Evolutionary conservation across 2,113 vertebrate species (phyloP).

Genomic region (Bolborhynchus lineola): DNA sequence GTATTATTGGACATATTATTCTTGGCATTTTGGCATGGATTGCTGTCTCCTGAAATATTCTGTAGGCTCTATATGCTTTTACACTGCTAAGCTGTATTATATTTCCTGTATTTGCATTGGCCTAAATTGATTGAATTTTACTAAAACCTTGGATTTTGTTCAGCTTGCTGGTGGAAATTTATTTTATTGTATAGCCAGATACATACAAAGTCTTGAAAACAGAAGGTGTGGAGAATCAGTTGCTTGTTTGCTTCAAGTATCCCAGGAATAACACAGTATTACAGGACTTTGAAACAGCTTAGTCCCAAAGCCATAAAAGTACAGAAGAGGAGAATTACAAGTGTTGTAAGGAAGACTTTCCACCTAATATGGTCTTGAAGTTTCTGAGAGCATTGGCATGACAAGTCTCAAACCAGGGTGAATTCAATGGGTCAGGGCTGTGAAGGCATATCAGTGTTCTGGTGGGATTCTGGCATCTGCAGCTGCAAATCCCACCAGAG

Average conservation of each 20-base stretch:
- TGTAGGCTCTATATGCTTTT: constrained; percentile 44
- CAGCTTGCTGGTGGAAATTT: constrained; percentile 46
- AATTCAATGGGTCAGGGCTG: neutral
- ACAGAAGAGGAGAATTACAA: neutral
- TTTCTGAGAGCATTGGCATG: neutral
- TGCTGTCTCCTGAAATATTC: constrained; percentile 42
- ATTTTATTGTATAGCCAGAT: constrained; percentile 34
- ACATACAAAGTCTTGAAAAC: neutral
- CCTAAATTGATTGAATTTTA: constrained; percentile 22
- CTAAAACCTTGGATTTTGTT: constrained; percentile 54
- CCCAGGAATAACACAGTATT: neutral
- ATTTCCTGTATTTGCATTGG: constrained; percentile 62
- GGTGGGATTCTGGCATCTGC: neutral
- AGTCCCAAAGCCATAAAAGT: neutral
- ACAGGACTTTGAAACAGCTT: neutral
- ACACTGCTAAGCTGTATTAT: constrained; percentile 20
- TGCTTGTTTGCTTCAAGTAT: neutral
- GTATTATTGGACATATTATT: constrained; percentile 19
- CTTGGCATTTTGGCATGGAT: constrained; percentile 18
- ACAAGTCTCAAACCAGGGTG: neutral
- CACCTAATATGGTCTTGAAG: neutral
- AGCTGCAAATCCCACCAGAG: neutral
- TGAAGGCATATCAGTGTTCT: rapidly evolving
- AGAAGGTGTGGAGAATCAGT: neutral
- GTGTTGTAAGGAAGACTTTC: neutral